A percentile compares a stretch with the other conserved stretches of the same genome.
Conservation (phyloP, 2,888 invertebrate species). For the Drosophila pegasa region DNA sequence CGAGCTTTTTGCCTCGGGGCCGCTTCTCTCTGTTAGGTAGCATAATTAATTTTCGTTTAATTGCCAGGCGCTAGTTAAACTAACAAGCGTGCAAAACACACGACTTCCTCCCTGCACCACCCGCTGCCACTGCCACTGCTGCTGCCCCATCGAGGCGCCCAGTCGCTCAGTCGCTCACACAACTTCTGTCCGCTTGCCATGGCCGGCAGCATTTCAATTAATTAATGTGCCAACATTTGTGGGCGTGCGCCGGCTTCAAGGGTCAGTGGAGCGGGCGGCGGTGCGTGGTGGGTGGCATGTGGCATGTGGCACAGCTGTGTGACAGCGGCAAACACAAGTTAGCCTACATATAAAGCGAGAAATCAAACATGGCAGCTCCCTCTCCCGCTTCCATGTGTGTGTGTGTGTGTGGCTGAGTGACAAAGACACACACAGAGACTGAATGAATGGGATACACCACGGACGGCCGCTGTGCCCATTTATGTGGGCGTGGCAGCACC, state of each 20-base stretch:
- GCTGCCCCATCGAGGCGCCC: conserved; percentile 1
- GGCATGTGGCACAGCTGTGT: conserved; percentile 38
- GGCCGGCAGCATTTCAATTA: conserved; percentile 77
- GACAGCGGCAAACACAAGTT: conserved; percentile 74
- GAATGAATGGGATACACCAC: conserved; percentile 22
- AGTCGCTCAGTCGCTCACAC: background rate
- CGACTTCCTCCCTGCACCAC: conserved; percentile 34
- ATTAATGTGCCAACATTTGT: conserved; percentile 80
- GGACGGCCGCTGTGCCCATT: conserved; percentile 37
- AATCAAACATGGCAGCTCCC: conserved; percentile 73
- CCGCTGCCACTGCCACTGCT: background rate
- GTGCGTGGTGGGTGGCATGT: background rate
- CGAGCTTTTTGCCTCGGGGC: conserved; percentile 50
- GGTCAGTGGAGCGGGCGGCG: background rate
- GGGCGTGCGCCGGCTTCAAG: conserved; percentile 36
- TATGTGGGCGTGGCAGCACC: conserved; percentile 38
- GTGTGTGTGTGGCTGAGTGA: conserved; percentile 1
- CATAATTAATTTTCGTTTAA: conserved; percentile 77
- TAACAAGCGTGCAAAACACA: conserved; percentile 73
- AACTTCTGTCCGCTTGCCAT: conserved; percentile 28
- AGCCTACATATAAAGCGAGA: conserved; percentile 73
- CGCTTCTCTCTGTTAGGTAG: conserved; percentile 54
- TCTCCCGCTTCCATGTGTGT: background rate
- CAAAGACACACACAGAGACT: conserved; percentile 7
- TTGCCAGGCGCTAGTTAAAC: conserved; percentile 78